A percentile compares a stretch with the other conserved stretches of the same genome.
phyloP scores from a whole-genome alignment of 2,888 invertebrate genomes.

The Melipona bicolor region DNA sequence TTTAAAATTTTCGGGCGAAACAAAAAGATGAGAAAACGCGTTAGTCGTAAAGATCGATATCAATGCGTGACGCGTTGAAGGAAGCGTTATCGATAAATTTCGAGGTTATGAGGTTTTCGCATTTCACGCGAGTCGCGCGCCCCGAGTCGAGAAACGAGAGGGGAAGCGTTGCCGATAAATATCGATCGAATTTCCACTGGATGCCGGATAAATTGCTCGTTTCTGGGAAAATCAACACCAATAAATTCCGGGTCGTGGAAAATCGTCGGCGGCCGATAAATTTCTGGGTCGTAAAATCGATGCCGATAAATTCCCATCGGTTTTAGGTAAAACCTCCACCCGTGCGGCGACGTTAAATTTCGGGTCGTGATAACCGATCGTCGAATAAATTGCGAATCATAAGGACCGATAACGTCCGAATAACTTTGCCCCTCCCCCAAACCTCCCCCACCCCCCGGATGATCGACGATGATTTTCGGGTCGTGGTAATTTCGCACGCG shows the following conservation, averaged over 20 bases:
- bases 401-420: not conserved
- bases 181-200: slow-evolving; percentile 22
- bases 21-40: not conserved
- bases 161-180: slow-evolving; percentile 13
- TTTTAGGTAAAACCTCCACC: not conserved
- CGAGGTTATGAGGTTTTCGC: not conserved
- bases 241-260: slow-evolving; percentile 34
- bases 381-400: slow-evolving; percentile 26
- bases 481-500: slow-evolving; percentile 4
- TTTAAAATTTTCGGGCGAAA: not conserved
- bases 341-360: slow-evolving; percentile 22
- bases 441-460: not conserved
- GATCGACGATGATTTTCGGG: slow-evolving; percentile 23
- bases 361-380: slow-evolving; percentile 17
- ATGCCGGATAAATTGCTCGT: slow-evolving; percentile 24
- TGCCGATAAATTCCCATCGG: slow-evolving; percentile 19
- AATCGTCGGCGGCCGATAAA: slow-evolving; percentile 36
- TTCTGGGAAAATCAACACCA: slow-evolving; percentile 24
- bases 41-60: slow-evolving; percentile 2
- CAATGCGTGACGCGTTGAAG: slow-evolving; percentile 4
- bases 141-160: not conserved
- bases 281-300: slow-evolving; percentile 29
- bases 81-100: slow-evolving; percentile 12
- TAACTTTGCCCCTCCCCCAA: not conserved
- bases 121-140: not conserved